These are phyloP conservation scores for Pardalotus punctatus DNA, from an alignment of 2,113 vertebrate genomes.

Conservation along the genomic window DNA sequence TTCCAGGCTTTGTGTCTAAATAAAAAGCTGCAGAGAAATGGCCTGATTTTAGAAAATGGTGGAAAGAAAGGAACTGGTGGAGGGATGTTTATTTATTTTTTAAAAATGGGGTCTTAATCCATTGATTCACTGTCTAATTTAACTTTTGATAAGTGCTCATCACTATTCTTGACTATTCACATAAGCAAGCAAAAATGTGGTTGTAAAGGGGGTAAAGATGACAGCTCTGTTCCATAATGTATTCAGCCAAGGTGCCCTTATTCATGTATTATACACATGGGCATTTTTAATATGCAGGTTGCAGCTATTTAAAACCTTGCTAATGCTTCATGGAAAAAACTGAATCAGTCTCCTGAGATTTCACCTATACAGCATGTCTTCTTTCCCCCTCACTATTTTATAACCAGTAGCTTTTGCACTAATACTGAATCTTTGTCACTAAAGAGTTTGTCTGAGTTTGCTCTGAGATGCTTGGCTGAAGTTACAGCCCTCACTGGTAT, in stretches of 20 bases:
- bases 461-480: not conserved
- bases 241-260: slow-evolving; percentile 62
- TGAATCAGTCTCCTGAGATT: not conserved
- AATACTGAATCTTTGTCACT: not conserved
- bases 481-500: not conserved
- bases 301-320: slow-evolving; percentile 46
- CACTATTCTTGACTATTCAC: slow-evolving; percentile 21
- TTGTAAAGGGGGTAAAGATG: slow-evolving; percentile 11
- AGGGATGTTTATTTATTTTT: not conserved
- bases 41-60: slow-evolving; percentile 40
- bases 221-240: slow-evolving; percentile 46
- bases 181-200: slow-evolving; percentile 29
- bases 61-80: not conserved
- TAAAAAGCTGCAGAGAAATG: slow-evolving; percentile 64
- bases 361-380: not conserved
- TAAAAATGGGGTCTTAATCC: not conserved
- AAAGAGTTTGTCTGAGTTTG: not conserved
- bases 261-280: slow-evolving; percentile 45
- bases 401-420: not conserved
- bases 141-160: not conserved
- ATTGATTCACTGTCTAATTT: slow-evolving; percentile 15
- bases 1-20: slow-evolving; percentile 49
- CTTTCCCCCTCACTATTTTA: not conserved
- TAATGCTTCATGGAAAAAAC: slow-evolving; percentile 39
- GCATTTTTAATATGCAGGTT: slow-evolving; percentile 55